Conservation (phyloP, 2,113 vertebrate genomes). For the Camelus bactrianus region DNA sequence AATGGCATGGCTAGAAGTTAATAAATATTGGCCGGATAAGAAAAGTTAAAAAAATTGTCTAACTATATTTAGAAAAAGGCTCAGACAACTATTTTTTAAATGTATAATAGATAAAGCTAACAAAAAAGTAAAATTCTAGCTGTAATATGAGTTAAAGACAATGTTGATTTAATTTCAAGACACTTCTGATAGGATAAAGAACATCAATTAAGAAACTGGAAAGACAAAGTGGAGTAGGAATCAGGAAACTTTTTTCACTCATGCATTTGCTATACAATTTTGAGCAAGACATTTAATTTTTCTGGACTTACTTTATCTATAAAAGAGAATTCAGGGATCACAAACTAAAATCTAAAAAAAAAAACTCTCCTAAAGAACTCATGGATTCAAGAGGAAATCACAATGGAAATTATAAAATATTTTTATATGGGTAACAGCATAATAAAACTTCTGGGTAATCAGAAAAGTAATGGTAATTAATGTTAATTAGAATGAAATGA, state of each 20-base stretch:
- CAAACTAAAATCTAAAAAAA: constrained; percentile 6
- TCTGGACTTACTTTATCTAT: background rate
- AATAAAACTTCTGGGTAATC: background rate
- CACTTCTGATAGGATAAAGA: background rate
- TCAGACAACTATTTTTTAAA: constrained; percentile 31
- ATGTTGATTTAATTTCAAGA: constrained; percentile 56
- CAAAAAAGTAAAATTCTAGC: constrained; percentile 16
- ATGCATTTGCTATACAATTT: constrained; percentile 3
- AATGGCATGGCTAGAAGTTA: constrained; percentile 9
- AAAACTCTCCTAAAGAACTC: background rate
- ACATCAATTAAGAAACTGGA: constrained; percentile 45
- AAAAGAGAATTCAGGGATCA: background rate
- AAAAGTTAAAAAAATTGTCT: background rate
- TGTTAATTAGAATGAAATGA: constrained; percentile 28
- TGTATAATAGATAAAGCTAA: background rate
- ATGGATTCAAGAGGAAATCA: constrained; percentile 6
- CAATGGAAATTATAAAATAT: constrained; percentile 20
- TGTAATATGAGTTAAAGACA: constrained; percentile 30
- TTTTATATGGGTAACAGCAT: background rate
- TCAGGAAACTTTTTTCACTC: constrained; percentile 12
- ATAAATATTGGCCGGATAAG: constrained; percentile 1
- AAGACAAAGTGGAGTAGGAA: background rate
- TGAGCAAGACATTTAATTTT: constrained; percentile 15
- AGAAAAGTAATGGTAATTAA: constrained; percentile 14
- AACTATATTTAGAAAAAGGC: background rate